phyloP scores from a whole-genome alignment of 2,113 vertebrate genomes.

The Lophius piscatorius region DNA sequence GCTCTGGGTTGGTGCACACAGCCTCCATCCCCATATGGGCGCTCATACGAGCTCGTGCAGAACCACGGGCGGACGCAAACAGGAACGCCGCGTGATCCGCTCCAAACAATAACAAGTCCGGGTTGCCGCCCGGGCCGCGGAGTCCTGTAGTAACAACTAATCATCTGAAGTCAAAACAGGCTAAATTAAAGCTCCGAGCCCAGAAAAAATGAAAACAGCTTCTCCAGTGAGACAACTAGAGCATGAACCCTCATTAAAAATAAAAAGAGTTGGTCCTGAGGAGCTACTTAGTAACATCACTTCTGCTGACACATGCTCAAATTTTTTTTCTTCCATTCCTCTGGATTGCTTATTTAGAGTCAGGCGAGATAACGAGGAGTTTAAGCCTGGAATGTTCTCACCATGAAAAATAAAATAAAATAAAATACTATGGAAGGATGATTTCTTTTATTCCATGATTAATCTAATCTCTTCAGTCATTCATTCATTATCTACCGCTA shows the following conservation, averaged over 20 bases:
- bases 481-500: too few relatives aligned
- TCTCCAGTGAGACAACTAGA: slow-evolving; percentile 18
- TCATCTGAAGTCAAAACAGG: slow-evolving; percentile 40
- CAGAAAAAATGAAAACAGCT: slow-evolving; percentile 41
- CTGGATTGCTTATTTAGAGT: slow-evolving; percentile 29
- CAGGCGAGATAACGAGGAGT: slow-evolving; percentile 12
- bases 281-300: slow-evolving; percentile 21
- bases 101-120: slow-evolving; percentile 23
- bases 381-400: too few relatives aligned
- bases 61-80: background rate
- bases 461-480: too few relatives aligned
- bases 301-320: slow-evolving; percentile 8
- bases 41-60: background rate
- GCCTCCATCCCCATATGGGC: slow-evolving; percentile 16
- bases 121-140: slow-evolving; percentile 44
- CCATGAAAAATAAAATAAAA: too few relatives aligned
- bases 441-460: too few relatives aligned
- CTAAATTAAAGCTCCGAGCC: slow-evolving; percentile 48
- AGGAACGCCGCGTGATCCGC: background rate
- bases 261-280: slow-evolving; percentile 31
- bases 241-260: slow-evolving; percentile 37
- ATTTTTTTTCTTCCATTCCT: slow-evolving; percentile 28
- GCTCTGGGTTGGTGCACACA: slow-evolving; percentile 53
- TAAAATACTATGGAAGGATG: too few relatives aligned
- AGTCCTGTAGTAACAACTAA: slow-evolving; percentile 43